Evolutionary conservation across 2,888 invertebrate genomes (phyloP).

Genomic region (Sabatieria punctata): DNA sequence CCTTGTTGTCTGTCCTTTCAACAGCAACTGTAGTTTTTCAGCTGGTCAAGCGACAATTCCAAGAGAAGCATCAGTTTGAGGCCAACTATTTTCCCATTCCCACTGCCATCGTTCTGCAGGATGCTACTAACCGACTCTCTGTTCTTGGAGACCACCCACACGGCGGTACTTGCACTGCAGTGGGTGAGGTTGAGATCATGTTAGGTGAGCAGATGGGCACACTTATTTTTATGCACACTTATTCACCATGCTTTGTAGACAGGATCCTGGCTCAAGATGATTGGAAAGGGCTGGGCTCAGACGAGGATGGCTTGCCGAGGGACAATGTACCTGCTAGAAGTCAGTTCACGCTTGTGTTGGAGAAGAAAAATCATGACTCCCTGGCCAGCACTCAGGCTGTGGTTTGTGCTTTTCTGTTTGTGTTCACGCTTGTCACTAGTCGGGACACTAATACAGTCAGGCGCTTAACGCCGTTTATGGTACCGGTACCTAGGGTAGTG

Average conservation of each 20-base stretch:
- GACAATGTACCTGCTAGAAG: not conserved
- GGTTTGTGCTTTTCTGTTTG: no score
- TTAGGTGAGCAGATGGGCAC: no score
- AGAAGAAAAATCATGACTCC: no score
- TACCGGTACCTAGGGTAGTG: no score
- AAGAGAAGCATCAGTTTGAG: not conserved
- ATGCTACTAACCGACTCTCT: not conserved
- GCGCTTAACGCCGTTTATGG: no score
- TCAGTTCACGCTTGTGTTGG: not conserved
- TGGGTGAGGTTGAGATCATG: constrained; percentile 7
- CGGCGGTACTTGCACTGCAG: not conserved
- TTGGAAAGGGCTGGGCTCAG: constrained; percentile 3
- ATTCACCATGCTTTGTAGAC: no score
- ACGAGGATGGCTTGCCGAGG: not conserved
- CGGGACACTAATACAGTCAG: no score
- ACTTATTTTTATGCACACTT: no score
- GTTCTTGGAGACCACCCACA: constrained; percentile 1
- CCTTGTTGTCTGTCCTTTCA: not conserved
- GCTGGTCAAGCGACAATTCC: constrained; percentile 1
- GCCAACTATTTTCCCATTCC: constrained; percentile 5
- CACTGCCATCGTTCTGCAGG: not conserved
- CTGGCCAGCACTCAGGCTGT: no score
- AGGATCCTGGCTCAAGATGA: constrained; percentile 6
- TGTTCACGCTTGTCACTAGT: no score
- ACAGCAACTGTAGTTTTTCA: no score